Evolutionary conservation across 2,888 invertebrate genomes (phyloP), one percentile per base, ranked within the genome.

Genomic region (Cepaea hortensis): DNA sequence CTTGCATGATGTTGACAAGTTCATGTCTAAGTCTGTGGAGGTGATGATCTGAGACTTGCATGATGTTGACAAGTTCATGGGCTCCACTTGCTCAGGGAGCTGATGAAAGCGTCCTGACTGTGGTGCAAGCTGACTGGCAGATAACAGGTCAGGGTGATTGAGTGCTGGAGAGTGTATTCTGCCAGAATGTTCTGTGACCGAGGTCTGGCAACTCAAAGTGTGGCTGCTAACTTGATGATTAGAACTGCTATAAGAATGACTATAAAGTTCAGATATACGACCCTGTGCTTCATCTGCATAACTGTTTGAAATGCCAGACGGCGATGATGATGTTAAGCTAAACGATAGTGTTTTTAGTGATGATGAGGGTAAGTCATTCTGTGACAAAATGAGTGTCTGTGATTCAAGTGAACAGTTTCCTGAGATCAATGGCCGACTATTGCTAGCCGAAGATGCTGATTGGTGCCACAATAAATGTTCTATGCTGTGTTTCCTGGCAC

Each of bases 1-100:
- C 61, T 86, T 81, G 76, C 85, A 65, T 50, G 84, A 80, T 23
- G 75, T 87, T 5, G 87, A 87, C 23, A 87, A 73, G 80, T 87
- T 87, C 84, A 87, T 87, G 3, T 73, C 80, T 23, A 46, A 23
- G 13, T 20, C 55, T 11, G n/a, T 73, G 6, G 76, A 35, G n/a
- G 81, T 9, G 7, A 81, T n/a, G 23, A 55, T 5, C 9, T 61
- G 81, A 46, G 85, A 23, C 61, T 86, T 81, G 76, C 85, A 62
- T 50, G 84, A 80, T 23, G 75, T 87, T 4, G 87, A 87, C 23
- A 87, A 73, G 80, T 87, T 87, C 84, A 87, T 87, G 3, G 87
- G 87, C 48, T 87, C 87, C 18, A 79, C 50, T 68, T 87, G 87
- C 35, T 84, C 87, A 11, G 87, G 87, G n/a, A 80, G 80, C 18